Evolutionary conservation across 2,888 invertebrate genomes (phyloP), one percentile per base, ranked within the genome.

Genomic region (Hydriomena furcata): DNA sequence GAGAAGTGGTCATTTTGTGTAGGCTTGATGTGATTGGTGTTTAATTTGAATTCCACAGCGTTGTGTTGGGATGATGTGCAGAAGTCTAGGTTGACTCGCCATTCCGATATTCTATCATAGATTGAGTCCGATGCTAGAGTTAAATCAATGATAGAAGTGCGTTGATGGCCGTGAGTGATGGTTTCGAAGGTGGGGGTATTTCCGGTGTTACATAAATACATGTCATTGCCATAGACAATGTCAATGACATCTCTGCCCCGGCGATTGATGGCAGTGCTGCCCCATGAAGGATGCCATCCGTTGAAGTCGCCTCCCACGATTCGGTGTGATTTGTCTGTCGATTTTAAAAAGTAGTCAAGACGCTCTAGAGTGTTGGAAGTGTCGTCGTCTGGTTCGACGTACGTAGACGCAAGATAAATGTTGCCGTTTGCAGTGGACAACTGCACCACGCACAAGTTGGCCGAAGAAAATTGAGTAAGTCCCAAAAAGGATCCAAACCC

Each of bases 241-340:
- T 58, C 45, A 6, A 7, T 13, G 0, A 7, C 5, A 1, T 0
- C 7, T 31, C 52, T 49, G 0, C 59, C 59, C 43, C 50, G 40
- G 37, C 34, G 11, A 24, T 65, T 65, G 8, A 43, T 47, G 0
- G 0, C 5, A 0, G 11, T 0, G 0, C 52, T 50, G 1, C 65
- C 64, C 65, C 68, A 68, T 0, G 47, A 0, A 0, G 27, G 12
- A 20, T 66, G 60, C 60, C 63, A 61, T 0, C 61, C 66, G 21
- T 68, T 68, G n/a, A 65, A 52, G 21, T 68, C 64, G 0, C 65
- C 67, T 2, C 56, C 35, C 0, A 66, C 36, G 0, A 68, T 25
- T 23, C 50, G 43, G 0, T 5, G 24, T 0, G 55, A 21, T 1
- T 21, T 12, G 1, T 0, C 7, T 0, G 10, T 40, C 7, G n/a